These are phyloP conservation scores for Ichneumoninae sp. DNA, from an alignment of 2,888 invertebrate species.

Conservation along the genomic window DNA sequence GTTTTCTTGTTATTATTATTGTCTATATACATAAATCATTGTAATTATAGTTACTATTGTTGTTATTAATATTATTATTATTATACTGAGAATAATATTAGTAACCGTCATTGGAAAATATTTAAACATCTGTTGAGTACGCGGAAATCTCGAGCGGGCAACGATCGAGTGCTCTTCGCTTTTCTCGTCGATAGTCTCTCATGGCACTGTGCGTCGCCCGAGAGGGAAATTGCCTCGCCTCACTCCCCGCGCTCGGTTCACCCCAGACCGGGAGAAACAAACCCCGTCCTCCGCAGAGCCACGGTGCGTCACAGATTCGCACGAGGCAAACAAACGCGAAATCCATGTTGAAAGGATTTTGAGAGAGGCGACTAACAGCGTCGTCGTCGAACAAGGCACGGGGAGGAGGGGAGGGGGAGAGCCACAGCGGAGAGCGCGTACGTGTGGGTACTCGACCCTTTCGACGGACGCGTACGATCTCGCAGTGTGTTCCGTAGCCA, in stretches of 20 bases:
- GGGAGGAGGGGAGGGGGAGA: not conserved
- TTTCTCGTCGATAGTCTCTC: not conserved
- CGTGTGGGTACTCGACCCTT: slow-evolving; percentile 33
- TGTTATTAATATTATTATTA: too few relatives aligned
- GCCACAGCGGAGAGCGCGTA: not conserved
- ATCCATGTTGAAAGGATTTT: slow-evolving; percentile 32
- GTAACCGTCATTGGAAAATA: not conserved
- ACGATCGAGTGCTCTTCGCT: not conserved
- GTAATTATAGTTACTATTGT: too few relatives aligned
- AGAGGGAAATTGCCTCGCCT: slow-evolving; percentile 18
- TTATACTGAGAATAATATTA: not conserved
- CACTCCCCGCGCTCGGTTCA: not conserved
- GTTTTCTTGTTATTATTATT: not conserved
- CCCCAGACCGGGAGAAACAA: not conserved
- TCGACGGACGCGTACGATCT: not conserved
- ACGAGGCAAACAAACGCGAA: slow-evolving; percentile 40
- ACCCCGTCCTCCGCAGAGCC: not conserved
- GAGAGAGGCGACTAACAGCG: slow-evolving; percentile 10
- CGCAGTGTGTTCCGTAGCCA: not conserved
- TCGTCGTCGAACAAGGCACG: slow-evolving; percentile 14
- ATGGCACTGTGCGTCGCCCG: not conserved
- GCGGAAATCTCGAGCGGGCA: not conserved
- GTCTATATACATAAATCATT: too few relatives aligned
- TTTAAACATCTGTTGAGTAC: not conserved
- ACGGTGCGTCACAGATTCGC: slow-evolving; percentile 27